Evolutionary conservation across 1,140 invertebrate species (phyloP), one percentile per base, ranked within the genome.

Genomic region (Mercenaria mercenaria): DNA sequence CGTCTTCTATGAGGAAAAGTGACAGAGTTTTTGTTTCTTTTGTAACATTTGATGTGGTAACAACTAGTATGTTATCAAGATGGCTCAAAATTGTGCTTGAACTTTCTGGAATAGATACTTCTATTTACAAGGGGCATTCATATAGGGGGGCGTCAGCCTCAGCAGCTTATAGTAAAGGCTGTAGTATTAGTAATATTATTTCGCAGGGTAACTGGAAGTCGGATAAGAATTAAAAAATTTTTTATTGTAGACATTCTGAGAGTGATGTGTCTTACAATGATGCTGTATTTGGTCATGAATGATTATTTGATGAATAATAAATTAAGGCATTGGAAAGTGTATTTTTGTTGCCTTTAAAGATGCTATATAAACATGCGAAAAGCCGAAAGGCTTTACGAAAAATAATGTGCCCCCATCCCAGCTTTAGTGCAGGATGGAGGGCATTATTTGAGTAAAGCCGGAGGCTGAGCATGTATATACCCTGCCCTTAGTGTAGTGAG

Each of bases 101-200:
- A 1, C 20, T 34, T 2, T 6, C 77, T 15, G 77, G 77, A 0
- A 80, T 80, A 50, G 77, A 52, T n/a, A 26, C n/a, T 0, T 10
- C n/a, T 50, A 47, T 26, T 8, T 80, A 43, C 23, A 80, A 80
- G 20, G 77, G 41, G 23, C 77, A 80, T 56, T 80, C 77, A 0
- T 52, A 8, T 52, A 80, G 77, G 32, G 77, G 23, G 1, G 77
- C 77, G 4, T 50, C 77, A 0, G 29, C 77, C 23, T 80, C 77
- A 1, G 77, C 77, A 15, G 77, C 77, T 11, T 52, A 3, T 23
- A 50, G 32, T 11, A 56, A 50, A 52, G 77, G 50, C 10, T 29
- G 41, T 50, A n/a, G 11, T 1, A 8, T 80, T 23, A 26, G 6
- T 0, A 39, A 20, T 6, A 52, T 80, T 23, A 29, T 80, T 23